Evolutionary conservation across 30 jellyfish, hydroid and myxozoan genomes (phyloP).

Genomic region (Chrysaora quinquecirrha): DNA sequence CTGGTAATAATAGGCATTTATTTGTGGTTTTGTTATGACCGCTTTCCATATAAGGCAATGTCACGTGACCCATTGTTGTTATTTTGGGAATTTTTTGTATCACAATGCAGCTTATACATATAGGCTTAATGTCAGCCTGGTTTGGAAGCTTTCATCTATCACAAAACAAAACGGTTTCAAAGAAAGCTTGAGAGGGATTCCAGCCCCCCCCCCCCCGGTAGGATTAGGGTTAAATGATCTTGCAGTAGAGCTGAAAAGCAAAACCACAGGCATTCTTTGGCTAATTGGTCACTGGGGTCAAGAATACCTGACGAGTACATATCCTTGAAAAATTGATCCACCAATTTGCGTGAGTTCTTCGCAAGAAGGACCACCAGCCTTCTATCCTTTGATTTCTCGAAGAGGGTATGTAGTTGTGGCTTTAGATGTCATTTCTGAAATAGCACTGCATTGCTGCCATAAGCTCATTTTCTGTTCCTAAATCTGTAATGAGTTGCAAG

Average conservation of each 20-base stretch:
- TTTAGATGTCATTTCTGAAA: slow-evolving; percentile 38
- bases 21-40: no score
- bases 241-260: slow-evolving; percentile 3
- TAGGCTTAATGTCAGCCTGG: no score
- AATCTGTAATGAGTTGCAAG: slow-evolving; percentile 52
- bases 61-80: no score
- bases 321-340: slow-evolving; percentile 66
- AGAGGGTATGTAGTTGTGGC: slow-evolving; percentile 60
- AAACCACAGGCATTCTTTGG: slow-evolving; percentile 45
- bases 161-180: no score
- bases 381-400: slow-evolving; percentile 75
- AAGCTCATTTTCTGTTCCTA: slow-evolving; percentile 72
- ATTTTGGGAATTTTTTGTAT: no score
- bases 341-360: slow-evolving; percentile 48
- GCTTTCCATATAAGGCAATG: no score
- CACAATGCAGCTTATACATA: no score
- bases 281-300: background rate
- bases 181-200: no score
- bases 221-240: no score
- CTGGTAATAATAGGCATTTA: no score
- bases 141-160: no score
- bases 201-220: no score
- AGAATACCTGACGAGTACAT: slow-evolving; percentile 14
- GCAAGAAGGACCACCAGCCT: slow-evolving; percentile 68
- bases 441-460: slow-evolving; percentile 64